Conservation (phyloP, 1,140 invertebrate genomes). For the Ctenoplectra terminalis region DNA sequence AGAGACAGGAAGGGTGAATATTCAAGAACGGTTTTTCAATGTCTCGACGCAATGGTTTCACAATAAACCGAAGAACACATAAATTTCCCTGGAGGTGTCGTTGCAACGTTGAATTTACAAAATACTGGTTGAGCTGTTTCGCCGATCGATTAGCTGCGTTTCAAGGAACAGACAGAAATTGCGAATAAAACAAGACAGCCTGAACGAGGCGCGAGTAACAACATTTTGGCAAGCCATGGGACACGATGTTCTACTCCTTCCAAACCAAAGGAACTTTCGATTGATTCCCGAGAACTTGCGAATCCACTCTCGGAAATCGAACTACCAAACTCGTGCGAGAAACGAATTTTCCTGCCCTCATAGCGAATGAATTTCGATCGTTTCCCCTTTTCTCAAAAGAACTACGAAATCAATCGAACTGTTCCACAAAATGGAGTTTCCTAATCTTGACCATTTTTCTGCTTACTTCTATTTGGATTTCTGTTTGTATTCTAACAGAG, state of each 20-base stretch:
- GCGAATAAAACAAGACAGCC: slow-evolving; percentile 7
- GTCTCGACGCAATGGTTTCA: neutral
- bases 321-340: no score
- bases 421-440: no score
- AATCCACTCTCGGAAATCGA: slow-evolving; percentile 24
- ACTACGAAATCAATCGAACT: no score
- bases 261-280: slow-evolving; percentile 18
- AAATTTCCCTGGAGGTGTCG: slow-evolving; percentile 66
- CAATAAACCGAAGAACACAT: slow-evolving; percentile 50
- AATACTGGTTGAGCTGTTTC: neutral
- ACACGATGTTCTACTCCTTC: slow-evolving; percentile 1
- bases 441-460: no score
- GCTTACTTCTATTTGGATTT: no score
- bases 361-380: no score
- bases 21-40: slow-evolving; percentile 47
- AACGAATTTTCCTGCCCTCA: no score
- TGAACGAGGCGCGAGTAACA: neutral
- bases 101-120: slow-evolving; percentile 5
- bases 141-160: slow-evolving; percentile 2
- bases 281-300: slow-evolving; percentile 28
- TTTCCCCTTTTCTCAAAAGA: no score
- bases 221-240: slow-evolving; percentile 1
- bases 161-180: neutral
- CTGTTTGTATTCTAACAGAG: no score
- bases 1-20: slow-evolving; percentile 19